phyloP scores from a whole-genome alignment of 2,888 invertebrate species.

The Heliconius cydno region DNA sequence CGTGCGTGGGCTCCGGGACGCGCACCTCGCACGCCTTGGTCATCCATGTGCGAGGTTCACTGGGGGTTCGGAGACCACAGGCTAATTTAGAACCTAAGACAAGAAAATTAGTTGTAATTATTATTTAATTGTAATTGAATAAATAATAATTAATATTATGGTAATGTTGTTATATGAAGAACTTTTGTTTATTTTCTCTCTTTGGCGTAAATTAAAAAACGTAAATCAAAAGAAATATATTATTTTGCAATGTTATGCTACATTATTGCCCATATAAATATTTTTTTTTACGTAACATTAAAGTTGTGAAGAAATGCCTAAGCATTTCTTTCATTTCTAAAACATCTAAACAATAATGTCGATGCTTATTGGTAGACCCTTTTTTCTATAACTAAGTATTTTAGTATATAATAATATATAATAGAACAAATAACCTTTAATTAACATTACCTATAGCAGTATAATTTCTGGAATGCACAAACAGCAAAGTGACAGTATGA shows the following conservation, averaged over 20 bases:
- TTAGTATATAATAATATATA: neutral
- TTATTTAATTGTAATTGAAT: too few relatives aligned
- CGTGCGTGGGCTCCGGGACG: conserved; percentile 68
- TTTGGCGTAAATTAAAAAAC: too few relatives aligned
- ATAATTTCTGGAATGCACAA: conserved; percentile 71
- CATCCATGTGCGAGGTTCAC: conserved; percentile 77
- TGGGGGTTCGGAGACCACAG: conserved; percentile 73
- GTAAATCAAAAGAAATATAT: neutral
- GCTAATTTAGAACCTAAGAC: conserved; percentile 67
- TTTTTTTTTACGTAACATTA: too few relatives aligned
- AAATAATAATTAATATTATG: too few relatives aligned
- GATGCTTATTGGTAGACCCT: too few relatives aligned
- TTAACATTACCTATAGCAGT: conserved; percentile 67
- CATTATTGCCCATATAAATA: too few relatives aligned
- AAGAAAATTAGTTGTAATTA: neutral
- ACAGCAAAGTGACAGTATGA: conserved; percentile 68
- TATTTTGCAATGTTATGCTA: too few relatives aligned
- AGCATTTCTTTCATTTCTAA: too few relatives aligned
- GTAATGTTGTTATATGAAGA: too few relatives aligned
- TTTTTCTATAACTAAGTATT: too few relatives aligned
- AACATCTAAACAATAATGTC: too few relatives aligned
- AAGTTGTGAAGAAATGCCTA: too few relatives aligned
- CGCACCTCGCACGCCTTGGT: conserved; percentile 73
- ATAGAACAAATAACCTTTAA: neutral
- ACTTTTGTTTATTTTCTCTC: neutral